Conservation (phyloP, 1,140 invertebrate species). For the Plectus sambesii region DNA sequence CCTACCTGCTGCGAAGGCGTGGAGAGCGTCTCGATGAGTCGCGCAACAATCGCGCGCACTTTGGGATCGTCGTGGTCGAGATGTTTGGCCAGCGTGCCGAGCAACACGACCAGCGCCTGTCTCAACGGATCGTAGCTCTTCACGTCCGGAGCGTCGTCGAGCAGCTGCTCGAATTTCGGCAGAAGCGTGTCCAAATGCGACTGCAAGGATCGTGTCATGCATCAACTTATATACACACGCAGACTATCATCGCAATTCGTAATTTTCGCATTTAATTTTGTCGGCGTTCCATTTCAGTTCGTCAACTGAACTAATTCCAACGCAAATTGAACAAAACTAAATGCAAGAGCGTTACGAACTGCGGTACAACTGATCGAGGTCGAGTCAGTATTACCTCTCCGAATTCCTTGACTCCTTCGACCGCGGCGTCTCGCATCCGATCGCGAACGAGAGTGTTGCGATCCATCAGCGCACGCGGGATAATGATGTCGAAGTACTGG, state of each 20-base stretch:
- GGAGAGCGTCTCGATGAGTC: constrained; percentile 76
- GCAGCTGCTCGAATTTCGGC: constrained; percentile 70
- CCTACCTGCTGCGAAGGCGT: constrained; percentile 83
- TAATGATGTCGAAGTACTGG: constrained; percentile 59
- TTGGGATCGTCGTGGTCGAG: constrained; percentile 76
- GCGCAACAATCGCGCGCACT: constrained; percentile 79
- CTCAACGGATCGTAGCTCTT: constrained; percentile 81
- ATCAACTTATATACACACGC: no score
- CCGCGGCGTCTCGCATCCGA: constrained; percentile 83
- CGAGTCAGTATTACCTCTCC: constrained; percentile 58
- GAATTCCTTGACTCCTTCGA: constrained; percentile 75
- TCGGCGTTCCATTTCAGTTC: constrained; percentile 16
- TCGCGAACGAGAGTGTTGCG: constrained; percentile 66
- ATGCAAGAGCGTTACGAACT: constrained; percentile 9
- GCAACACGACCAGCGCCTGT: constrained; percentile 86
- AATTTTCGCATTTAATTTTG: not conserved
- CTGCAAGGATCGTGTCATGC: constrained; percentile 45
- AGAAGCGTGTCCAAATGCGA: constrained; percentile 64
- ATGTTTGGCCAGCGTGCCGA: constrained; percentile 88
- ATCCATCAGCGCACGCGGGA: constrained; percentile 73
- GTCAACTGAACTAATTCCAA: constrained; percentile 22
- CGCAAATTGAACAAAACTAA: constrained; percentile 18
- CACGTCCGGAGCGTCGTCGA: constrained; percentile 76
- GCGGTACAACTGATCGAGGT: constrained; percentile 44
- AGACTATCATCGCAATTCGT: no score